Evolutionary conservation across 1,140 invertebrate genomes (phyloP).

Genomic region (Megalonaias nervosa): DNA sequence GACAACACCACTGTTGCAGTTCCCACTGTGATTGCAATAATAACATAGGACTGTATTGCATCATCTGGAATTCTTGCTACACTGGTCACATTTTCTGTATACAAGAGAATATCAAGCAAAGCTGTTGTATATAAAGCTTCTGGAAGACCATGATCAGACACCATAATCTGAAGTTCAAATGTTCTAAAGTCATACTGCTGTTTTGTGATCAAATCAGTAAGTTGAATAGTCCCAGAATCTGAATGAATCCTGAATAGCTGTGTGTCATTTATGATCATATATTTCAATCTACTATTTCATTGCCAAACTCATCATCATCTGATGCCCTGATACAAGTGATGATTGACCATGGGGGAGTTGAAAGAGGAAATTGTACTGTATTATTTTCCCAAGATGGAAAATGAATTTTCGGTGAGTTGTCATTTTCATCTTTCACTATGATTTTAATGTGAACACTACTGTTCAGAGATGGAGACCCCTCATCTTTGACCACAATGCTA

Average conservation of each 20-base stretch:
- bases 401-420: conserved; percentile 20
- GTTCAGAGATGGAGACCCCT: conserved; percentile 27
- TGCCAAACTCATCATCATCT: conserved; percentile 28
- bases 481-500: conserved; percentile 75
- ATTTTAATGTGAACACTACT: conserved; percentile 86
- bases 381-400: conserved; percentile 29
- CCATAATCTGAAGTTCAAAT: conserved; percentile 16
- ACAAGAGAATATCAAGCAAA: conserved; percentile 11
- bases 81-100: conserved; percentile 18
- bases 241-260: conserved; percentile 28
- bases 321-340: conserved; percentile 2
- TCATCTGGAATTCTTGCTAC: conserved; percentile 12
- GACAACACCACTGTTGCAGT: conserved; percentile 30
- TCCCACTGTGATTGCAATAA: conserved; percentile 32
- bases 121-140: neutral
- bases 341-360: conserved; percentile 16
- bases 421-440: conserved; percentile 73
- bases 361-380: neutral
- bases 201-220: conserved; percentile 8
- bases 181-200: conserved; percentile 11
- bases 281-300: conserved; percentile 25
- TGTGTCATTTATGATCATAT: conserved; percentile 25
- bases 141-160: conserved; percentile 30
- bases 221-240: conserved; percentile 28
- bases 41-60: conserved; percentile 22